Base-by-base conservation (phyloP, 1,140 invertebrate species). In the Trissolcus basalis region DNA sequence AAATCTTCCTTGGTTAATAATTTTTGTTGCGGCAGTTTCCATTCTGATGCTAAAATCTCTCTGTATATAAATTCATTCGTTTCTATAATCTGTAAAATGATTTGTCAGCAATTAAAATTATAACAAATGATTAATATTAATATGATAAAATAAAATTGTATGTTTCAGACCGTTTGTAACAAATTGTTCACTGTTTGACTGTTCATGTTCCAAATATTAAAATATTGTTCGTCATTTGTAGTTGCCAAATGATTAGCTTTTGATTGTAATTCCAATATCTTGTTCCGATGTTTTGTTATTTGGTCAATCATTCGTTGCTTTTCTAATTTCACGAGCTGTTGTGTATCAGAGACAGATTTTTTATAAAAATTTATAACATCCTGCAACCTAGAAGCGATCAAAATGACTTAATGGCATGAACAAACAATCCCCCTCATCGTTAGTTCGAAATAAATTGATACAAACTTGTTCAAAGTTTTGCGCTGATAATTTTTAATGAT, bases 401-500 rank as follows among this genome's bases (percentile, higher is more conserved):
- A 53, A 51, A 43, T 32, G 15, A 58, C 60, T 56, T 27, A 44
- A 54, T 55, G 58, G 56, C 58, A 58, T 50, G 0, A 50, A 27
- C n/a, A 33, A 11, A 39, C 36, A 39, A 6, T 35, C 10, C 33
- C 5, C 10, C 10, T 35, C 10, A 43, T 11, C 11, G 39, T 5
- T 35, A 35, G 10, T 65, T 51, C 39, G 56, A 65, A 16, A 63
- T 45, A 2, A 60, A 48, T 33, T 41, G 12, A 49, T 51, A 72
- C 80, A 13, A 60, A 89, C 88, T 87, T 89, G 80, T 95, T 94
- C 1, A 96, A 90, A 81, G 93, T 92, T 9, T 94, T 89, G 81
- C 96, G 96, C 80, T 96, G 95, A 79, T 95, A 92, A 54, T 93
- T 94, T 81, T 93, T 93, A 0, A 96, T 92, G 50, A 95, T 93